Evolutionary conservation across 2,888 invertebrate species (phyloP).

Genomic region (Oligia strigilis): DNA sequence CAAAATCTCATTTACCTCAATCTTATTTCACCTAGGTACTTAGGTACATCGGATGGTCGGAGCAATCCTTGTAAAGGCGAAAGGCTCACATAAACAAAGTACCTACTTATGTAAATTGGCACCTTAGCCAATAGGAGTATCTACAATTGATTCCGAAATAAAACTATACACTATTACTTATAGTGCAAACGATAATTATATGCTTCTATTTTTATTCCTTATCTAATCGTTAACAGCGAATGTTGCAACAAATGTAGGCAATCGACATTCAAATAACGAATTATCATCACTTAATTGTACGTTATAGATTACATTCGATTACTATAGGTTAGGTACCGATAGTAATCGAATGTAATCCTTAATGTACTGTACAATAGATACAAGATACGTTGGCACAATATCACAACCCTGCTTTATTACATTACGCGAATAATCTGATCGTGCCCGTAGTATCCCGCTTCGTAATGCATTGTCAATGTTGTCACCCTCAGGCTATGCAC

Average conservation of each 20-base stretch:
- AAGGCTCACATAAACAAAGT: not conserved
- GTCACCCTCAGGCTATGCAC: not conserved
- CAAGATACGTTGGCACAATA: not conserved
- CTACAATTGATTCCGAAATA: constrained; percentile 17
- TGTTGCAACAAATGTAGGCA: constrained; percentile 17
- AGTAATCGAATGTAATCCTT: not conserved
- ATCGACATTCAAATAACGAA: constrained; percentile 29
- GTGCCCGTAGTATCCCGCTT: not conserved
- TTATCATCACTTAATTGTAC: constrained; percentile 29
- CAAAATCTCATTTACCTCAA: not conserved
- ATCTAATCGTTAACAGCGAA: constrained; percentile 38
- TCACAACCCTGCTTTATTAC: not conserved
- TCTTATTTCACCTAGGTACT: not conserved
- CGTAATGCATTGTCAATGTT: constrained; percentile 3
- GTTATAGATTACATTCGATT: constrained; percentile 31
- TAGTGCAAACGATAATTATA: constrained; percentile 6
- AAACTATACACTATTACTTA: constrained; percentile 15
- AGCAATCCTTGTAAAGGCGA: not conserved
- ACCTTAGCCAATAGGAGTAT: not conserved
- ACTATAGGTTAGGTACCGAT: constrained; percentile 9
- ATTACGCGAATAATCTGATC: not conserved
- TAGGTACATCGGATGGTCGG: not conserved
- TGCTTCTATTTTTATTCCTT: constrained; percentile 40
- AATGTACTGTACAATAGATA: not conserved
- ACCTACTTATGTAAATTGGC: not conserved